A percentile compares a stretch with the other conserved stretches of the same genome.
Conservation (phyloP, 2,888 invertebrate genomes). For the Drosophila merina region DNA sequence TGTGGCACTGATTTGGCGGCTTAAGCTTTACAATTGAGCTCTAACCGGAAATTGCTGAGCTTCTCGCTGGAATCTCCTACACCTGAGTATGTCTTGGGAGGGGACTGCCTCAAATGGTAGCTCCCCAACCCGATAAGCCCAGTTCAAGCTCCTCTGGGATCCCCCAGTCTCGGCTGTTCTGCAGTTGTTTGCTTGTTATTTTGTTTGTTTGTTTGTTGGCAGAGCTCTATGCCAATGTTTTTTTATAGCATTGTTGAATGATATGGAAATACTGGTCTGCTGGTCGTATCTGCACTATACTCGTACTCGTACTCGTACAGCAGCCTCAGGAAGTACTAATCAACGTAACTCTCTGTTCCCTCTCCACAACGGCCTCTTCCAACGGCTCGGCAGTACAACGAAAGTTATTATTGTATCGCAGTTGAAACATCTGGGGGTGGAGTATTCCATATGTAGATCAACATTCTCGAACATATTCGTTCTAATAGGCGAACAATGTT, state of each 20-base stretch:
- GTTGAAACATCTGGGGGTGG: conserved; percentile 2
- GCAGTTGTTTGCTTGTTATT: conserved; percentile 44
- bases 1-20: background rate
- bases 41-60: background rate
- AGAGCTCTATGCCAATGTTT: conserved; percentile 53
- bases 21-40: background rate
- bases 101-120: conserved; percentile 1
- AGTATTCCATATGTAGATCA: conserved; percentile 28
- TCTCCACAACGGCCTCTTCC: conserved; percentile 10
- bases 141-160: conserved; percentile 30
- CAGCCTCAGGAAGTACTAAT: conserved; percentile 79
- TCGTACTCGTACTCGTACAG: conserved; percentile 4
- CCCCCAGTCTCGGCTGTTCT: conserved; percentile 33
- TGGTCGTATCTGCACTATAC: conserved; percentile 23
- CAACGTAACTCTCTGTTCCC: conserved; percentile 49
- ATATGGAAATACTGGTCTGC: conserved; percentile 50
- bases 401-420: conserved; percentile 60
- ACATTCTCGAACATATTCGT: conserved; percentile 26
- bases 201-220: conserved; percentile 54
- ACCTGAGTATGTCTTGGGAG: background rate
- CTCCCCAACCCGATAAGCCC: conserved; percentile 17
- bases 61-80: background rate
- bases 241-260: conserved; percentile 41
- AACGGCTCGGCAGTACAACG: conserved; percentile 56
- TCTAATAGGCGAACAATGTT: conserved; percentile 76